phyloP scores from a whole-genome alignment of 2,797 vertebrate species.

The Sorex maritimensis region DNA sequence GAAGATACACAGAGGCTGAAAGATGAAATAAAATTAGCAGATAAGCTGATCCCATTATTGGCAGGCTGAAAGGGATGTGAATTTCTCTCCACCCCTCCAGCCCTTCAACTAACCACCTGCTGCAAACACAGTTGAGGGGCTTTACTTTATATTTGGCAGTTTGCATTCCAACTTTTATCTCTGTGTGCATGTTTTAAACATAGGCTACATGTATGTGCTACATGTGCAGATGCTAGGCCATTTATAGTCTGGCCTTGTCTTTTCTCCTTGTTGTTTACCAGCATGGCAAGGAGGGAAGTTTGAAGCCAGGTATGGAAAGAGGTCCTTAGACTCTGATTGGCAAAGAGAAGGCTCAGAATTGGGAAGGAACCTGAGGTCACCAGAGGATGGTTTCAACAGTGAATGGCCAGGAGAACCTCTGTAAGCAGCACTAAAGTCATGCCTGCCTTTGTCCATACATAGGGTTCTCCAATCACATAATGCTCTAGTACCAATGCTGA shows the following conservation, averaged over 20 bases:
- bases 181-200: background rate
- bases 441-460: background rate
- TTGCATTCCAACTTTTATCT: background rate
- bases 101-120: background rate
- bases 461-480: background rate
- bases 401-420: background rate
- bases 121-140: background rate
- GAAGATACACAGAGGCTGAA: conserved; percentile 1
- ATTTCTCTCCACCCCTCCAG: background rate
- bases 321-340: background rate
- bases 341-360: background rate
- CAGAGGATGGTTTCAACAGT: background rate
- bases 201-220: background rate
- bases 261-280: background rate
- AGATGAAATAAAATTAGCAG: conserved; percentile 3
- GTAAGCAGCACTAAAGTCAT: background rate
- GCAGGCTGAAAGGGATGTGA: background rate
- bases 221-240: background rate
- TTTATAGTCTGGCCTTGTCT: background rate
- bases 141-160: background rate
- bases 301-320: background rate
- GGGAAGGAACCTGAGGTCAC: no score
- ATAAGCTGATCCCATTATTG: background rate
- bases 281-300: background rate
- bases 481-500: background rate